Percentiles rank a stretch among this genome's conserved stretches.
Evolutionary conservation across 2,113 vertebrate species (phyloP).

Genomic region (Atractosteus spatula): DNA sequence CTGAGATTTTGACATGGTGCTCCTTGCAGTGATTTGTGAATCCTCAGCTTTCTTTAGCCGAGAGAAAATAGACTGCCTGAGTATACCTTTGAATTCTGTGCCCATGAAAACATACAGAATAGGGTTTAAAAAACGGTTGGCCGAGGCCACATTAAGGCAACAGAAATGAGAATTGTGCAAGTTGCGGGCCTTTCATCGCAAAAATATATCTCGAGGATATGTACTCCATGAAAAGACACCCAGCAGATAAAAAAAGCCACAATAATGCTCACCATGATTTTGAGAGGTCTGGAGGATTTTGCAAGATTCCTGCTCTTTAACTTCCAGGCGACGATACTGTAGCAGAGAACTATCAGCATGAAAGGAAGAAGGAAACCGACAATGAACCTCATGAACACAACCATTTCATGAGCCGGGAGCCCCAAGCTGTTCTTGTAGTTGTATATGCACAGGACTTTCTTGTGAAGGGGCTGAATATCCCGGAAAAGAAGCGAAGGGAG

Average conservation of each 20-base stretch:
- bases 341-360: conserved; percentile 70
- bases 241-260: conserved; percentile 83
- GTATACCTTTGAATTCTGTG: conserved; percentile 73
- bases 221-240: conserved; percentile 78
- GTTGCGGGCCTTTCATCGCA: conserved; percentile 31
- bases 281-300: conserved; percentile 81
- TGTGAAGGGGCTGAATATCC: conserved; percentile 35
- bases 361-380: conserved; percentile 76
- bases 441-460: conserved; percentile 63
- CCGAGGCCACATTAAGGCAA: conserved; percentile 65
- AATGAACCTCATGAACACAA: conserved; percentile 63
- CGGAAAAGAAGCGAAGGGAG: conserved; percentile 72
- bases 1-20: no score
- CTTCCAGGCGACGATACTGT: conserved; percentile 63
- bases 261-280: conserved; percentile 76
- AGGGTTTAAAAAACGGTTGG: conserved; percentile 85
- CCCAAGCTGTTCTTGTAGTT: conserved; percentile 42
- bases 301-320: conserved; percentile 66
- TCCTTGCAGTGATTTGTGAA: no score
- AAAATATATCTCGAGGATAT: conserved; percentile 63
- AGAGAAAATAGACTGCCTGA: conserved; percentile 42
- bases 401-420: conserved; percentile 27
- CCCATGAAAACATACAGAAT: conserved; percentile 86
- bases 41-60: conserved; percentile 59
- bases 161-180: conserved; percentile 33